A percentile compares a stretch with the other conserved stretches of the same genome.
These are phyloP conservation scores for Drosophila ercepeae DNA, from an alignment of 1,140 invertebrate species.

Conservation along the genomic window DNA sequence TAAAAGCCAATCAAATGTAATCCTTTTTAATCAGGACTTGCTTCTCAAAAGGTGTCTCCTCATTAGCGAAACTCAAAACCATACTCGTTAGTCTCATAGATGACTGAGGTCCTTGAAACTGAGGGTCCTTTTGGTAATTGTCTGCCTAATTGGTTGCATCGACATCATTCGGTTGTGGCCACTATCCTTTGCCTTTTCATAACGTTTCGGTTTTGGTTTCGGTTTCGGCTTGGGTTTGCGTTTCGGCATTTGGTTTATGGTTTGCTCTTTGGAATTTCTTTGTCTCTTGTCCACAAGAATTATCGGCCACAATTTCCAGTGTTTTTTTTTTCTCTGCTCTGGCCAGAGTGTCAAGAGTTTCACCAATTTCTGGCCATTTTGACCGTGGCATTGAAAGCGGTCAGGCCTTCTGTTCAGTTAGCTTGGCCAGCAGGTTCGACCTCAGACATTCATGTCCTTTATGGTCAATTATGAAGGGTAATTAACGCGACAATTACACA, in stretches of 20 bases:
- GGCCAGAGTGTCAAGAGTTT: background rate
- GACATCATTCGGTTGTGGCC: conserved; percentile 16
- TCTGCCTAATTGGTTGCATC: conserved; percentile 67
- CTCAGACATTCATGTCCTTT: conserved; percentile 19
- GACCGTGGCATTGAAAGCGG: too few relatives aligned
- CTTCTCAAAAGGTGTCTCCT: too few relatives aligned
- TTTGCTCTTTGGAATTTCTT: too few relatives aligned
- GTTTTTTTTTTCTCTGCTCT: too few relatives aligned
- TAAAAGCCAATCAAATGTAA: too few relatives aligned
- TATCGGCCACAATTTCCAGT: background rate
- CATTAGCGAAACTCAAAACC: too few relatives aligned
- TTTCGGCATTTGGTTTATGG: background rate
- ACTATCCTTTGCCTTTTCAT: background rate
- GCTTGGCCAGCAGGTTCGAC: background rate
- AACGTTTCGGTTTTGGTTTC: too few relatives aligned
- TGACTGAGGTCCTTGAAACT: too few relatives aligned
- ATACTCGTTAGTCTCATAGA: too few relatives aligned
- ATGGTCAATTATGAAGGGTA: conserved; percentile 53
- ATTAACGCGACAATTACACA: conserved; percentile 40
- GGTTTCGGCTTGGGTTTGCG: too few relatives aligned
- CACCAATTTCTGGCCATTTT: background rate
- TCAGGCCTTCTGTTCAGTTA: background rate
- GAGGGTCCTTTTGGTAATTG: conserved; percentile 53
- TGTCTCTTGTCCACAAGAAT: conserved; percentile 14
- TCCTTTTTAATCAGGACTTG: too few relatives aligned